Evolutionary conservation across 2,797 vertebrate species (phyloP).

Genomic region (Tolypeutes matacus): DNA sequence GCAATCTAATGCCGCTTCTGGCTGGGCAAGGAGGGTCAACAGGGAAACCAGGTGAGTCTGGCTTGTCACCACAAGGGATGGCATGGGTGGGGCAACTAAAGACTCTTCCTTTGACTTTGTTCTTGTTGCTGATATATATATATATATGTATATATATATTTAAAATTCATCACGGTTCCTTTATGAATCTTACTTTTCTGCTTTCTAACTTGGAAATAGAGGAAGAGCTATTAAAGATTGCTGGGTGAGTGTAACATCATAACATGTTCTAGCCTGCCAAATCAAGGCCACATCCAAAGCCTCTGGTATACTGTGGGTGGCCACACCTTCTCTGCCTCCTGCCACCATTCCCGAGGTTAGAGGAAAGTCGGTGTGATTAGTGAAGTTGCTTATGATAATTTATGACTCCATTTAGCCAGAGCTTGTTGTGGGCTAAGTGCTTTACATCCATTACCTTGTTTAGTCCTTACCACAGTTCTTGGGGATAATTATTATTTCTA

Average conservation of each 20-base stretch:
- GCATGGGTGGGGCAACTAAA: background rate
- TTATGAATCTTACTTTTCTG: background rate
- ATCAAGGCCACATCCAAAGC: background rate
- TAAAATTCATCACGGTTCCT: background rate
- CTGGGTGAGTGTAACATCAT: background rate
- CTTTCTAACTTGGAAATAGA: background rate
- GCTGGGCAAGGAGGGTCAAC: conserved; percentile 10
- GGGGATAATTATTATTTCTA: background rate
- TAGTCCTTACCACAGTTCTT: background rate
- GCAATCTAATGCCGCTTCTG: conserved; percentile 75
- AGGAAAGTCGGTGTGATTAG: background rate
- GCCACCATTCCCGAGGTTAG: background rate
- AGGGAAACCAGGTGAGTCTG: conserved; percentile 67
- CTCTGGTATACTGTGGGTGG: background rate
- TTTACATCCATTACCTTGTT: background rate
- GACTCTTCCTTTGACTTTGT: conserved; percentile 25
- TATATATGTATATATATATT: too few species aligned
- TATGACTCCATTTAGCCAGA: background rate
- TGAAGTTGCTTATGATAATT: background rate
- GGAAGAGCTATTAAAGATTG: background rate
- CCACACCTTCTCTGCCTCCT: background rate
- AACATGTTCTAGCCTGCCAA: background rate
- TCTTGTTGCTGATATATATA: conserved; percentile 10
- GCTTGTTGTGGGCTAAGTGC: background rate
- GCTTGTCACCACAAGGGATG: background rate